phyloP scores from a whole-genome alignment of 1,140 invertebrate species.

The Meloidogyne exigua region DNA sequence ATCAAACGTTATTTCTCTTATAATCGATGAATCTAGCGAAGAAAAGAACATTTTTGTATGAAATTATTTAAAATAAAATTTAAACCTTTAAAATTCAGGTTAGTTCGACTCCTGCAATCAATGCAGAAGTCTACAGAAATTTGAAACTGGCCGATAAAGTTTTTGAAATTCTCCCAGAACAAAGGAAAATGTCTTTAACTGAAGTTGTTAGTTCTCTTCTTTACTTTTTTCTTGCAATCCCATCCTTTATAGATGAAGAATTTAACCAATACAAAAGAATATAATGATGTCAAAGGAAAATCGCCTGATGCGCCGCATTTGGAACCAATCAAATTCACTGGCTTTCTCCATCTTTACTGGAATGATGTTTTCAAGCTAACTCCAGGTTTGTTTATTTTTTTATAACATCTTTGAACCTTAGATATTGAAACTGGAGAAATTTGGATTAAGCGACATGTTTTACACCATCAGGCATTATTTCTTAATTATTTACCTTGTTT shows the following conservation, averaged over 20 bases:
- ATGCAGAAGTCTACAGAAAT: constrained; percentile 5
- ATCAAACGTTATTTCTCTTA: background rate
- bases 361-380: constrained; percentile 14
- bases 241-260: background rate
- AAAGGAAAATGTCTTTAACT: constrained; percentile 6
- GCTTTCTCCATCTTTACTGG: constrained; percentile 24
- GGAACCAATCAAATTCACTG: constrained; percentile 30
- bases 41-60: constrained; percentile 23
- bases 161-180: constrained; percentile 25
- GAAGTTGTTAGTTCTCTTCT: constrained; percentile 15
- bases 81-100: background rate
- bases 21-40: constrained; percentile 13
- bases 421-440: constrained; percentile 6
- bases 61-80: background rate
- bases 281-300: constrained; percentile 19
- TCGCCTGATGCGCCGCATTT: background rate
- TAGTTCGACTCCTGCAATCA: constrained; percentile 8
- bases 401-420: background rate
- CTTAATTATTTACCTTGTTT: too few relatives aligned
- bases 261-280: constrained; percentile 14
- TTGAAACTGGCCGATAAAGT: constrained; percentile 24
- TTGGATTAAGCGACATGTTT: constrained; percentile 19
- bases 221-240: background rate
- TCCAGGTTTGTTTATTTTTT: background rate
- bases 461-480: constrained; percentile 8